phyloP scores from a whole-genome alignment of 2,797 vertebrate genomes.

The Micropoecilia bifurca region DNA sequence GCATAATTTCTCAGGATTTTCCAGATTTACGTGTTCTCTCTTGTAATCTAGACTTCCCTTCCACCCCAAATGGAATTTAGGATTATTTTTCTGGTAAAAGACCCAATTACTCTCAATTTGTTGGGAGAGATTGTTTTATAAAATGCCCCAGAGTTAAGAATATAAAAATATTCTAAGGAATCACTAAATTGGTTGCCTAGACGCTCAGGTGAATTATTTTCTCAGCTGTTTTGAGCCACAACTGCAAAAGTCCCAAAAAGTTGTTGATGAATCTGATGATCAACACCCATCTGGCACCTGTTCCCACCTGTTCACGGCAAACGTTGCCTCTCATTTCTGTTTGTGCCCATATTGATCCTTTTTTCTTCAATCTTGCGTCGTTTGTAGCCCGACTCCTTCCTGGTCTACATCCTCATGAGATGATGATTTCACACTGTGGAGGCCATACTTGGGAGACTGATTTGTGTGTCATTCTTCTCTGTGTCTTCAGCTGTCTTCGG shows the following conservation, averaged over 20 bases:
- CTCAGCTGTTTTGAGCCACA: background rate
- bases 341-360: background rate
- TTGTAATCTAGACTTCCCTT: background rate
- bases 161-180: background rate
- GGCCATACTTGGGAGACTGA: background rate
- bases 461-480: conserved; percentile 20
- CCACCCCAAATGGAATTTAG: background rate
- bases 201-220: background rate
- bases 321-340: background rate
- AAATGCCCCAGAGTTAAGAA: background rate
- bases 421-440: background rate
- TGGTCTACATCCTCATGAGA: background rate
- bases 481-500: conserved; percentile 65
- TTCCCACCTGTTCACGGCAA: background rate
- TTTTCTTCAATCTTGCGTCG: background rate
- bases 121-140: background rate
- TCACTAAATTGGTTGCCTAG: background rate
- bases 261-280: background rate
- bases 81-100: background rate
- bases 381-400: background rate
- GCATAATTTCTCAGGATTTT: background rate
- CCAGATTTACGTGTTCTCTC: background rate
- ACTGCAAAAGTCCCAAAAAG: background rate
- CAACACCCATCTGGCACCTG: background rate
- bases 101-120: background rate